These are phyloP conservation scores for Carcinoscorpius rotundicauda DNA, from an alignment of 1,140 invertebrate species.

Conservation along the genomic window DNA sequence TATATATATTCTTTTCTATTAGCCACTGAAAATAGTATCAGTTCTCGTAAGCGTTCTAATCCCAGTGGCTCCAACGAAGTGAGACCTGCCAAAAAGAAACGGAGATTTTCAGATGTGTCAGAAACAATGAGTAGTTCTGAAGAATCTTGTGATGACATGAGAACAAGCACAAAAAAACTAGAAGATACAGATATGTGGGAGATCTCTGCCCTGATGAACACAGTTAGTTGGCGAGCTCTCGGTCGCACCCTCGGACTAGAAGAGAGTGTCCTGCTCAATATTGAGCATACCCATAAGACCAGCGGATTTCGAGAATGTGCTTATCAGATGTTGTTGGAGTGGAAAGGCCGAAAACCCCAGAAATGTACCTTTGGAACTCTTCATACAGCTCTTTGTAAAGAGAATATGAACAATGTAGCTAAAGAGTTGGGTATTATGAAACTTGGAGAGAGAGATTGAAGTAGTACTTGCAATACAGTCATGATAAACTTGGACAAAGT, in stretches of 20 bases:
- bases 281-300: slow-evolving; percentile 23
- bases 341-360: slow-evolving; percentile 25
- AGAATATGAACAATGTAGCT: slow-evolving; percentile 26
- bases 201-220: slow-evolving; percentile 22
- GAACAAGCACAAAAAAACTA: slow-evolving; percentile 5
- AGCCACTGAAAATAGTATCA: slow-evolving; percentile 3
- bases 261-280: slow-evolving; percentile 25
- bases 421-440: slow-evolving; percentile 22
- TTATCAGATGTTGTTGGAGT: slow-evolving; percentile 28
- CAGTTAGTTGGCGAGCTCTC: slow-evolving; percentile 24
- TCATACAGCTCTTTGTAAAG: slow-evolving; percentile 25
- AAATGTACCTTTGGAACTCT: slow-evolving; percentile 27
- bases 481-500: no score
- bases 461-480: no score
- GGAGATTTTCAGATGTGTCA: slow-evolving; percentile 5
- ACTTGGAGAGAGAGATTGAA: not conserved
- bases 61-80: slow-evolving; percentile 1
- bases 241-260: slow-evolving; percentile 26
- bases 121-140: slow-evolving; percentile 9
- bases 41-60: slow-evolving; percentile 8
- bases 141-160: slow-evolving; percentile 2
- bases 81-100: slow-evolving; percentile 1
- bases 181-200: slow-evolving; percentile 25
- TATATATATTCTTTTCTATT: not conserved
- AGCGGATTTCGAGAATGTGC: slow-evolving; percentile 27